Conservation (phyloP, 2,113 vertebrate species). For the Rattus rattus region DNA sequence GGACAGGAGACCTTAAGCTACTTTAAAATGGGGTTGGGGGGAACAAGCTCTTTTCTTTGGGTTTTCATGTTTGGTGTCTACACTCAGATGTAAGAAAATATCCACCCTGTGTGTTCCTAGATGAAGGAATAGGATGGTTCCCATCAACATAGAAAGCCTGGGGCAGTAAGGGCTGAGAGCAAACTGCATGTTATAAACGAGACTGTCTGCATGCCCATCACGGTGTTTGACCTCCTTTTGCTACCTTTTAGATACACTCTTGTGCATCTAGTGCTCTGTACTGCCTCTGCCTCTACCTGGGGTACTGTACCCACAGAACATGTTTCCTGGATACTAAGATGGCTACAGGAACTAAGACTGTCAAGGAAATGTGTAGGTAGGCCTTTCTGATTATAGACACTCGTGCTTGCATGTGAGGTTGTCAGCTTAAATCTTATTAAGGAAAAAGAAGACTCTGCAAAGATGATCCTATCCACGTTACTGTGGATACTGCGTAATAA, state of each 20-base stretch:
- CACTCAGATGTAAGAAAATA: background rate
- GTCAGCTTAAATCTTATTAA: constrained; percentile 29
- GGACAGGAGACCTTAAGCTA: background rate
- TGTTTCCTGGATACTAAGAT: background rate
- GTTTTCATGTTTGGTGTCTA: background rate
- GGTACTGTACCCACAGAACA: background rate
- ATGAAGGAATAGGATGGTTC: background rate
- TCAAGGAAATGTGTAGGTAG: constrained; percentile 8
- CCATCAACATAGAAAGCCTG: background rate
- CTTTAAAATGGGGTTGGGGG: background rate
- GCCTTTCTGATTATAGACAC: background rate
- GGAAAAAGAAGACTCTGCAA: background rate
- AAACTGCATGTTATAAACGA: constrained; percentile 1
- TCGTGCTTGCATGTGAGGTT: constrained; percentile 13
- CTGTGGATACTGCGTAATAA: background rate
- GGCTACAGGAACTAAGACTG: constrained; percentile 26
- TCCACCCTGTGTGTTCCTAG: background rate
- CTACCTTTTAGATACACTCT: background rate
- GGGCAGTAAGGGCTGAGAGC: background rate
- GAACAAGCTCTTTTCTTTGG: background rate
- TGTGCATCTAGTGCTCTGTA: background rate
- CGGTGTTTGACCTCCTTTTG: background rate
- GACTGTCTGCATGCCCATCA: background rate
- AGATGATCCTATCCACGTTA: background rate
- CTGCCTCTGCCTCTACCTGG: background rate